Conservation (phyloP, 2,797 vertebrate species). For the Gambelia wislizenii region DNA sequence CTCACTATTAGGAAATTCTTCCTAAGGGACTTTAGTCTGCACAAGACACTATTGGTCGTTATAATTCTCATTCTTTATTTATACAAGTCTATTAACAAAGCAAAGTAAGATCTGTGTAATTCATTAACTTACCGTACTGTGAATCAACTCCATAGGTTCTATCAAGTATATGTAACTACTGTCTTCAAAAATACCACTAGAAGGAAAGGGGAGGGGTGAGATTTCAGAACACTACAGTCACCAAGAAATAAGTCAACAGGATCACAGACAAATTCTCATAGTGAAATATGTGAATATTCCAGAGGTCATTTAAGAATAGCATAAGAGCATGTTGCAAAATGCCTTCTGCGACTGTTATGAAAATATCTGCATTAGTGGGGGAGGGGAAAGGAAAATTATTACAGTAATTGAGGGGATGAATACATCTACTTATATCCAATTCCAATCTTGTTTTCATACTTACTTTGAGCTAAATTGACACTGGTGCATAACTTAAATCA, state of each 20-base stretch:
- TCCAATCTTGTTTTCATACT: not conserved
- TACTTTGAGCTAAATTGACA: not conserved
- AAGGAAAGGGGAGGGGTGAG: conserved; percentile 48
- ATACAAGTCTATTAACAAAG: conserved; percentile 5
- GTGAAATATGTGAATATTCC: not conserved
- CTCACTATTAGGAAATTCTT: too few relatives aligned
- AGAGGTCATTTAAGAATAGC: not conserved
- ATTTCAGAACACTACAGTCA: conserved; percentile 26
- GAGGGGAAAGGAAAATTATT: not conserved
- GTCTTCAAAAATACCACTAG: conserved; percentile 97
- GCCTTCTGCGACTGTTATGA: not conserved
- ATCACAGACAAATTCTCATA: not conserved
- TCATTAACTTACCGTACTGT: conserved; percentile 86
- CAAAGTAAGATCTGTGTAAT: conserved; percentile 29
- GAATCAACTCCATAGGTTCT: conserved; percentile 88
- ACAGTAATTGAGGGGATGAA: not conserved
- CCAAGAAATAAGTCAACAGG: conserved; percentile 7
- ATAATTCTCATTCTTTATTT: conserved; percentile 27
- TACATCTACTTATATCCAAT: not conserved
- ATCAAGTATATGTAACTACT: conserved; percentile 88
- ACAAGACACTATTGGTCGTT: not conserved
- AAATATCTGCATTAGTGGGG: too few relatives aligned
- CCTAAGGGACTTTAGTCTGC: not conserved
- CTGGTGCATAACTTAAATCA: not conserved
- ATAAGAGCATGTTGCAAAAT: not conserved